A percentile compares a stretch with the other conserved stretches of the same genome.
These are phyloP conservation scores for Rosalia funebris DNA, from an alignment of 2,888 invertebrate genomes.

Conservation along the genomic window DNA sequence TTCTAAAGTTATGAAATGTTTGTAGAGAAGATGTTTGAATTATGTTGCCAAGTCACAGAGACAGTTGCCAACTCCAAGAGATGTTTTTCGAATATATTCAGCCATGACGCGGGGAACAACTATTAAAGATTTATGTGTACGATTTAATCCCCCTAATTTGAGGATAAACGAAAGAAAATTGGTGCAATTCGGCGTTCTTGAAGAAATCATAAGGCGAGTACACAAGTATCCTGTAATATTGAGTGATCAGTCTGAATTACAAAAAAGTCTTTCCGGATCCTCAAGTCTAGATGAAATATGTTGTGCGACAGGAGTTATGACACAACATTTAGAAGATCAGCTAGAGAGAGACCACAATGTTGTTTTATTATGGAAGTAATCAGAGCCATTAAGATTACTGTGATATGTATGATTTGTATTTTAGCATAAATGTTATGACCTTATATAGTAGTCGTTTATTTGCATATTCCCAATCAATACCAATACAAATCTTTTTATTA, in stretches of 20 bases:
- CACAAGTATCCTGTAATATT: conserved; percentile 70
- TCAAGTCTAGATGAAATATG: conserved; percentile 92
- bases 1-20: no score
- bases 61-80: conserved; percentile 66
- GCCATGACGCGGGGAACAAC: conserved; percentile 78
- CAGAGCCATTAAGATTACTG: no score
- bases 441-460: no score
- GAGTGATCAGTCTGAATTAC: conserved; percentile 61
- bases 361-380: conserved; percentile 80
- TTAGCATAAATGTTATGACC: no score
- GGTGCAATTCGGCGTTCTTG: conserved; percentile 87
- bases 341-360: conserved; percentile 87
- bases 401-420: no score
- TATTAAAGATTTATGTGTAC: conserved; percentile 74
- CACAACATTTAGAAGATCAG: conserved; percentile 80
- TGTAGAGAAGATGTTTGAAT: conserved; percentile 61
- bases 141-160: conserved; percentile 77
- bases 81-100: conserved; percentile 73
- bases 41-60: conserved; percentile 60
- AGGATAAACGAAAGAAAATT: conserved; percentile 84
- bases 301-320: conserved; percentile 80
- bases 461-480: no score
- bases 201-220: conserved; percentile 83
- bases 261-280: conserved; percentile 81
- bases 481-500: no score